Evolutionary conservation across 2,113 vertebrate species (phyloP).

Genomic region (Dolichallabes microphthalmus): DNA sequence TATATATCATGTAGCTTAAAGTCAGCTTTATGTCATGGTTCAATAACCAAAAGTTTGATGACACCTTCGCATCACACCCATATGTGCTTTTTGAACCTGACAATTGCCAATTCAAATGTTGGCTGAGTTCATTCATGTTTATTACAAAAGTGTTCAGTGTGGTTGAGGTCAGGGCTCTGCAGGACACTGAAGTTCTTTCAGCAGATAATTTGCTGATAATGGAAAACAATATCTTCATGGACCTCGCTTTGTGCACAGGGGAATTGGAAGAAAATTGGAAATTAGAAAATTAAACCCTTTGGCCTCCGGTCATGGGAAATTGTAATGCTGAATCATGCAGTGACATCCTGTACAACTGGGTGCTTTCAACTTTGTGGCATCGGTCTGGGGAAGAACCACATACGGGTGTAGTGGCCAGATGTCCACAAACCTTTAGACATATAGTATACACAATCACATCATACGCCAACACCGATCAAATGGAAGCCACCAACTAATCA

Average conservation of each 20-base stretch:
- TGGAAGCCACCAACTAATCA: background rate
- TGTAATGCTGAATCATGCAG: background rate
- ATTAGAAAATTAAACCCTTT: background rate
- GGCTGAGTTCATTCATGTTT: background rate
- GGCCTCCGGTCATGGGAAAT: background rate
- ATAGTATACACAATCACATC: background rate
- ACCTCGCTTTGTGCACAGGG: background rate
- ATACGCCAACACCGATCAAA: background rate
- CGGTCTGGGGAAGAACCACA: background rate
- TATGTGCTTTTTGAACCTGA: background rate
- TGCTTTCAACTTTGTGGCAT: background rate
- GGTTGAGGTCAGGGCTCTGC: background rate
- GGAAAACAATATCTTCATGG: background rate
- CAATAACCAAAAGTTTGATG: background rate
- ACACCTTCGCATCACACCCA: background rate
- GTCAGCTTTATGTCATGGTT: background rate
- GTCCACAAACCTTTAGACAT: background rate
- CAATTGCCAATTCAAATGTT: background rate
- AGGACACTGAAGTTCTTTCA: background rate
- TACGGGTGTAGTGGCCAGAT: background rate
- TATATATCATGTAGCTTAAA: background rate
- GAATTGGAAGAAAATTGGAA: background rate
- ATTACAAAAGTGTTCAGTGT: background rate
- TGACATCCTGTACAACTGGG: background rate
- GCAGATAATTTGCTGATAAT: too few species aligned